A percentile compares a stretch with the other conserved stretches of the same genome.
These are phyloP conservation scores for Ooceraea biroi DNA, from an alignment of 1,140 invertebrate species.

Conservation along the genomic window DNA sequence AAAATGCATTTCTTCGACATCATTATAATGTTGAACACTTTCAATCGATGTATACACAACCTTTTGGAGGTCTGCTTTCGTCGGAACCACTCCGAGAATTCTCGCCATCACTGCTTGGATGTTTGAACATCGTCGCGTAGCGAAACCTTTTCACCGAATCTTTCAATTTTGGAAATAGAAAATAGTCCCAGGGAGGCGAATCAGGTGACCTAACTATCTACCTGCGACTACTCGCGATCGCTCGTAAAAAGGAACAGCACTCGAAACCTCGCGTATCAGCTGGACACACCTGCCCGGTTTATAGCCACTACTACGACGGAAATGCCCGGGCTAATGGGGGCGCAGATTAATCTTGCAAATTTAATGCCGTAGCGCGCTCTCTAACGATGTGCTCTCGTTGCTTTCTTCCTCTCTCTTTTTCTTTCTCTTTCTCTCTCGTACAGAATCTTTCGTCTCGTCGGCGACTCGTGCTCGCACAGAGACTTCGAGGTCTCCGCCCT, in stretches of 20 bases:
- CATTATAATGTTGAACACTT: too few species aligned
- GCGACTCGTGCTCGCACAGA: not conserved
- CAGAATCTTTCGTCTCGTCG: not conserved
- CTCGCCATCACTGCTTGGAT: too few species aligned
- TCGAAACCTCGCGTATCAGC: not conserved
- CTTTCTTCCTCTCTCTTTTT: constrained; percentile 47
- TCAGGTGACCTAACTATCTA: not conserved
- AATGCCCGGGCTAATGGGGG: constrained; percentile 73
- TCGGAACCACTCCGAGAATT: too few species aligned
- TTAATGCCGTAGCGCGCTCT: constrained; percentile 71
- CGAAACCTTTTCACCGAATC: too few species aligned
- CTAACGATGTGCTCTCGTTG: constrained; percentile 71
- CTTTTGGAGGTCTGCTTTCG: too few species aligned
- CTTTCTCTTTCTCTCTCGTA: constrained; percentile 34
- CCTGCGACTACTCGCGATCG: not conserved
- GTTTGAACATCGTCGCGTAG: too few species aligned
- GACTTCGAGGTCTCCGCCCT: constrained; percentile 34
- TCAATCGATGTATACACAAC: too few species aligned
- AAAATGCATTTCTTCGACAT: too few species aligned
- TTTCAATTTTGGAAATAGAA: too few species aligned
- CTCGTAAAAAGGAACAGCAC: not conserved
- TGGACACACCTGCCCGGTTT: constrained; percentile 32
- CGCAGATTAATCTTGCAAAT: constrained; percentile 80
- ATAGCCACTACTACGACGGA: constrained; percentile 47
- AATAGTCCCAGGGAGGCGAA: too few species aligned